Evolutionary conservation across 2,113 vertebrate species (phyloP).

Genomic region (Corythoichthys intestinalis): DNA sequence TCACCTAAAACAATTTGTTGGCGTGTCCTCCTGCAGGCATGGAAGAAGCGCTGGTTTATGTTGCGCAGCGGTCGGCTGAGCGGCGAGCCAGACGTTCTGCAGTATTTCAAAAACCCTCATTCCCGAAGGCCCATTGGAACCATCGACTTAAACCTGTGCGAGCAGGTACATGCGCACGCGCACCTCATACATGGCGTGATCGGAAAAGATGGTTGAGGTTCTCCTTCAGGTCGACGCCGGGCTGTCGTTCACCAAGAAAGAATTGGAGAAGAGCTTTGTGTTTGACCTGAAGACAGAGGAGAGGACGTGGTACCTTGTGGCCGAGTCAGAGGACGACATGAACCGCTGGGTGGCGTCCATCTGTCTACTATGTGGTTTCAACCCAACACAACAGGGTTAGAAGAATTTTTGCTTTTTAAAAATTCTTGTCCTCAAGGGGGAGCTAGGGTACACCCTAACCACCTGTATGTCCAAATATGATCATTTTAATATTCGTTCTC

Average conservation of each 20-base stretch:
- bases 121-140: conserved; percentile 81
- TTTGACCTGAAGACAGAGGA: conserved; percentile 84
- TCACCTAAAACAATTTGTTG: neutral
- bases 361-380: conserved; percentile 87
- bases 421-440: no score
- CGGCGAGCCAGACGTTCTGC: conserved; percentile 84
- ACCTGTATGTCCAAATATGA: no score
- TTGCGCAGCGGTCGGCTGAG: conserved; percentile 85
- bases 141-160: conserved; percentile 85
- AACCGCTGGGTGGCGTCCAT: conserved; percentile 87
- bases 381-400: conserved; percentile 61
- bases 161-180: conserved; percentile 59
- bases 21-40: conserved; percentile 71
- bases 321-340: conserved; percentile 90
- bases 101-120: conserved; percentile 85
- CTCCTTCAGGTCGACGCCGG: conserved; percentile 75
- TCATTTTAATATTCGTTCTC: no score
- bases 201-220: neutral
- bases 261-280: conserved; percentile 83
- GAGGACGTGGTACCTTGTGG: conserved; percentile 89
- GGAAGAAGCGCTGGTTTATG: conserved; percentile 91
- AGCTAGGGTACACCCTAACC: no score
- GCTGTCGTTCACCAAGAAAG: conserved; percentile 80
- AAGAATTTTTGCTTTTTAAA: no score
- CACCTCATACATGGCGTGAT: neutral